Evolutionary conservation across 1,140 invertebrate species (phyloP).

Genomic region (Hycleus cichorii): DNA sequence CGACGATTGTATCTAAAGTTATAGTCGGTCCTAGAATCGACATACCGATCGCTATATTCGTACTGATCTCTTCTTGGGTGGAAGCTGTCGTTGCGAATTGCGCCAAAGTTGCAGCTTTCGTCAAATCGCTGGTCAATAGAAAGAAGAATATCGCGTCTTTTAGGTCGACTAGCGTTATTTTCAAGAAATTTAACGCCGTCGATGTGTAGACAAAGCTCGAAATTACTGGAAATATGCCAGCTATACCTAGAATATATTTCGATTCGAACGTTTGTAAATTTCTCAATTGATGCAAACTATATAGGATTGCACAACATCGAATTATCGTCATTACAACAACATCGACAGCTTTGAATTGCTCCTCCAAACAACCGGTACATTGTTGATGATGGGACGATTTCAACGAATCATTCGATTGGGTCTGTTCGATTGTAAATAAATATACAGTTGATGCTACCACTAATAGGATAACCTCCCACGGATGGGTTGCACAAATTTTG

Average conservation of each 20-base stretch:
- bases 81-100: slow-evolving; percentile 61
- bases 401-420: slow-evolving; percentile 9
- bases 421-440: slow-evolving; percentile 71
- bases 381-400: slow-evolving; percentile 10
- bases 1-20: slow-evolving; percentile 68
- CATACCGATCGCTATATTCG: slow-evolving; percentile 65
- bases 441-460: slow-evolving; percentile 79
- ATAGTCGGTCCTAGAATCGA: slow-evolving; percentile 66
- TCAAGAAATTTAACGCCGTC: slow-evolving; percentile 27
- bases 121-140: slow-evolving; percentile 60
- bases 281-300: slow-evolving; percentile 88
- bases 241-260: slow-evolving; percentile 85
- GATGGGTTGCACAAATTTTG: slow-evolving; percentile 86
- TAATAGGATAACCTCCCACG: slow-evolving; percentile 89
- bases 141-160: slow-evolving; percentile 31
- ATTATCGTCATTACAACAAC: slow-evolving; percentile 86
- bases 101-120: slow-evolving; percentile 64
- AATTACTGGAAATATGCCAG: slow-evolving; percentile 77
- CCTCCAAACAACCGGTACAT: slow-evolving; percentile 45
- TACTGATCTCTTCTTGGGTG: slow-evolving; percentile 50
- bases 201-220: slow-evolving; percentile 52
- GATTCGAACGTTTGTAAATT: slow-evolving; percentile 86
- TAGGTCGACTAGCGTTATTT: slow-evolving; percentile 26
- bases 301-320: slow-evolving; percentile 80
- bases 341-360: slow-evolving; percentile 74